These are phyloP conservation scores for Actinemys pallida DNA, from an alignment of 2,113 vertebrate species.

Conservation along the genomic window DNA sequence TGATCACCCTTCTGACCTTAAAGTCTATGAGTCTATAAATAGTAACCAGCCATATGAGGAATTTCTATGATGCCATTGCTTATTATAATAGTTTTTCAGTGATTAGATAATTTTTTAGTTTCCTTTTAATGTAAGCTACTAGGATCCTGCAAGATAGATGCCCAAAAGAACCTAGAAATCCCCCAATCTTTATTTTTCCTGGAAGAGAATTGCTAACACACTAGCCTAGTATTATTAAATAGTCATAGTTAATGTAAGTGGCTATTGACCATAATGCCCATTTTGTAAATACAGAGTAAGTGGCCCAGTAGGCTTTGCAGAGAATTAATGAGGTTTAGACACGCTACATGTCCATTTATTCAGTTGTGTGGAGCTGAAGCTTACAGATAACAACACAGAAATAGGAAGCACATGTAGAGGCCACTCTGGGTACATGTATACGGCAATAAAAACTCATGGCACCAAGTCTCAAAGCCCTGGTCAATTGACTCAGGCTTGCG, in stretches of 20 bases:
- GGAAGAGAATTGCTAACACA: not conserved
- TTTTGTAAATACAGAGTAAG: not conserved
- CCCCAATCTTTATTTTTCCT: not conserved
- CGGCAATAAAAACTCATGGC: not conserved
- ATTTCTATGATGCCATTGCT: not conserved
- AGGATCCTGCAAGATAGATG: not conserved
- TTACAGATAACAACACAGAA: not conserved
- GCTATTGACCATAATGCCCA: not conserved
- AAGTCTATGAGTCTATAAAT: not conserved
- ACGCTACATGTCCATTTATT: not conserved
- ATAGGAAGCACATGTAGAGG: not conserved
- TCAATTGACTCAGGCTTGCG: not conserved
- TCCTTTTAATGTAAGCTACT: not conserved
- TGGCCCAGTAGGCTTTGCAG: not conserved
- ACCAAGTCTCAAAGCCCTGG: not conserved
- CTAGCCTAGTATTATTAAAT: not conserved
- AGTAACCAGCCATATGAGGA: not conserved
- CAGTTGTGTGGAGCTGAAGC: not conserved
- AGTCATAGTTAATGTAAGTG: not conserved
- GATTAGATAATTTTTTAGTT: not conserved
- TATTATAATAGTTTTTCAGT: not conserved
- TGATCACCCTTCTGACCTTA: too few species aligned
- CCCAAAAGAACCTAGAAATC: not conserved
- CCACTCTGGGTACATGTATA: not conserved
- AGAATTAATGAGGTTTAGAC: not conserved